These are phyloP conservation scores for Diaprepes abbreviatus DNA, from an alignment of 2,888 invertebrate genomes.

Conservation along the genomic window DNA sequence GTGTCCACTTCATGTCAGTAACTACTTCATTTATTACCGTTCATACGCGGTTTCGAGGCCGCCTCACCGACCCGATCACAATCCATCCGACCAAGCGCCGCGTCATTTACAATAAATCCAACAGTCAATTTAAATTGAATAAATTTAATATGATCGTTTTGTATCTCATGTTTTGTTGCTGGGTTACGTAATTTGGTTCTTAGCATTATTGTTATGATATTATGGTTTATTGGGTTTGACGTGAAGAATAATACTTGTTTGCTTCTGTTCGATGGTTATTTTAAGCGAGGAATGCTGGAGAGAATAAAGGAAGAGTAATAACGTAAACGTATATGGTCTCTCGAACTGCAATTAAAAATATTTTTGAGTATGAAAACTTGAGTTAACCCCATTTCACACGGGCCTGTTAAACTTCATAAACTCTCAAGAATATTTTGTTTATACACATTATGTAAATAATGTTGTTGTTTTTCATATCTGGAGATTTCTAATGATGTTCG, in stretches of 20 bases:
- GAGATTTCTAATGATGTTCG: no score
- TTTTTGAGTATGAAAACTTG: no score
- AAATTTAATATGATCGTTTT: conserved; percentile 44
- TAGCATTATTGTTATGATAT: conserved; percentile 25
- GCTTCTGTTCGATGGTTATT: conserved; percentile 3
- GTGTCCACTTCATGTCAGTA: conserved; percentile 59
- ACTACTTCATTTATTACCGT: conserved; percentile 59
- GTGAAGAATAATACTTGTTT: conserved; percentile 19
- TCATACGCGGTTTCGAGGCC: conserved; percentile 48
- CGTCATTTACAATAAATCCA: conserved; percentile 50
- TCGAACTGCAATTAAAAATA: no score
- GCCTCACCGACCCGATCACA: conserved; percentile 37
- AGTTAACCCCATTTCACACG: no score
- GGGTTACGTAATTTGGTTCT: conserved; percentile 31
- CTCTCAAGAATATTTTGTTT: no score
- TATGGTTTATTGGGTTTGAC: conserved; percentile 29
- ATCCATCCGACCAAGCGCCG: conserved; percentile 49
- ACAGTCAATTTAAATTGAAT: conserved; percentile 50
- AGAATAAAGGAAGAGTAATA: no score
- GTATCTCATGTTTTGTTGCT: conserved; percentile 26
- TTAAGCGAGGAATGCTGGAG: neutral
- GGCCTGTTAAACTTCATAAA: no score
- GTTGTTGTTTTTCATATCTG: no score
- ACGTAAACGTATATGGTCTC: no score
- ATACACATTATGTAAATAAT: no score